Evolutionary conservation across 2,888 invertebrate species (phyloP), one percentile per base, ranked within the genome.

Genomic region (Orchesella flavescens): DNA sequence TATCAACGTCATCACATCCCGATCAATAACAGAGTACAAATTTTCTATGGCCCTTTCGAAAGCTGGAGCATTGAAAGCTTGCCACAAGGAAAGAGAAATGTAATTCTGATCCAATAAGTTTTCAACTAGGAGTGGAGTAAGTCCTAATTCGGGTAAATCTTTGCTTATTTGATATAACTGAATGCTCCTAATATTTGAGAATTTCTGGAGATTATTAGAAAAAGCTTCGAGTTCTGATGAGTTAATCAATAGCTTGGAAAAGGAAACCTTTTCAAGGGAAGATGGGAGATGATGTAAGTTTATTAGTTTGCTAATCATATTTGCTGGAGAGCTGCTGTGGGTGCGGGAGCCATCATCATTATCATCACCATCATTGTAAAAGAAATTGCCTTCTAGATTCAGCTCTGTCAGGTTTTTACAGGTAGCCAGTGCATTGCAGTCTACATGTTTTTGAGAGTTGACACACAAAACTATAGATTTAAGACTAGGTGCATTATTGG

Each of bases 51-150:
- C 80, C 15, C 12, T 19, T 74, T 73, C 15, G 59, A 73, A 80
- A 49, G 66, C 68, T 46, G 68, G 44, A 13, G 49, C n/a, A 55
- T 80, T 74, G 55, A 80, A 59, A 44, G 80, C 80, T 68, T 68
- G 65, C 80, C 80, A 80, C 24, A 80, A 73, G 13, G 80, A 80
- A 53, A 80, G 21, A 46, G 80, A 80, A 44, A 73, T 34, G 61
- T 19, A 21, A 46, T 43, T 80, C 19, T 24, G 43, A 66, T 66
- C 68, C 7, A 80, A 43, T 21, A 80, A 61, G 57, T 46, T 44
- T 49, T 80, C 55, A 19, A 74, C 74, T 46, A 49, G 55, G 15
- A 4, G 7, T 1, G 43, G 17, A 17, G 53, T 79, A 19, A 79
- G 71, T 19, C 78, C 78, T 53, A 46, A 78, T 55, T 61, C 49